These are phyloP conservation scores for Creontiades dilutus DNA, from an alignment of 2,888 invertebrate species.

Conservation along the genomic window DNA sequence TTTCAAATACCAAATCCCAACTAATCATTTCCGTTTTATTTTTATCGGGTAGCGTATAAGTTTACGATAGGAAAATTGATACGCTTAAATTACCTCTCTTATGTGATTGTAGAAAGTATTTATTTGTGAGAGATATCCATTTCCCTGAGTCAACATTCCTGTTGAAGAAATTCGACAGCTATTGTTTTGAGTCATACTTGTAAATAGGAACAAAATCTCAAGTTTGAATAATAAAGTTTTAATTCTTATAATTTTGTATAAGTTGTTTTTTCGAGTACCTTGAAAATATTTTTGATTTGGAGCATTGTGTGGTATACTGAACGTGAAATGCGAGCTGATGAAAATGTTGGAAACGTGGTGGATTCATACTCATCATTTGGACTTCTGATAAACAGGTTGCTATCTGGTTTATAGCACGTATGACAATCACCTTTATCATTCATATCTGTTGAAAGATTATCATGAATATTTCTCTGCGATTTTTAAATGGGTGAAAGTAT, in stretches of 20 bases:
- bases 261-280: too few relatives aligned
- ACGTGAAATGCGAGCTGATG: too few relatives aligned
- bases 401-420: too few relatives aligned
- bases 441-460: too few relatives aligned
- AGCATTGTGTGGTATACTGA: too few relatives aligned
- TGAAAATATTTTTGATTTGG: too few relatives aligned
- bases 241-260: not conserved
- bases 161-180: conserved; percentile 12
- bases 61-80: conserved; percentile 23
- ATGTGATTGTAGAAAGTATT: conserved; percentile 50
- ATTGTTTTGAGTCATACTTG: conserved; percentile 27
- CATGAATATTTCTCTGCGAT: too few relatives aligned
- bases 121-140: not conserved
- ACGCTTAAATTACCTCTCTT: conserved; percentile 54
- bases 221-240: not conserved
- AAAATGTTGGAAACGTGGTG: too few relatives aligned
- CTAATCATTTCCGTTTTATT: not conserved
- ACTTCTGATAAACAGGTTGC: too few relatives aligned
- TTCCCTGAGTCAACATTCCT: conserved; percentile 19
- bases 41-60: conserved; percentile 21
- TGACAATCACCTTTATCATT: too few relatives aligned
- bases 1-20: not conserved
- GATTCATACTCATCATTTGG: too few relatives aligned
- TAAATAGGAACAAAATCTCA: conserved; percentile 1
- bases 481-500: too few relatives aligned